phyloP scores from a whole-genome alignment of 2,113 vertebrate genomes.

The Amazona guildingii region DNA sequence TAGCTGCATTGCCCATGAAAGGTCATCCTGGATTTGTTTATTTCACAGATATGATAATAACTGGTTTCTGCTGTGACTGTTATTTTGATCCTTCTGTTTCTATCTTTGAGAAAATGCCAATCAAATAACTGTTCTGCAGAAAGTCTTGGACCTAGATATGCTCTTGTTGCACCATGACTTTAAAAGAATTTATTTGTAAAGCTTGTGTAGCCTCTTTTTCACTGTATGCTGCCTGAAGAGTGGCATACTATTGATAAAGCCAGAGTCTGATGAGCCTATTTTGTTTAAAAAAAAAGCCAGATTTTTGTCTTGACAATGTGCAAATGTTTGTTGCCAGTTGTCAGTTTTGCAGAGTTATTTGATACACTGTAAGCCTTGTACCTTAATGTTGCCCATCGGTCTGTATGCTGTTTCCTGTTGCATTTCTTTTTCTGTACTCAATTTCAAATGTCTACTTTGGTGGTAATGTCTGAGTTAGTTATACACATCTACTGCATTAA shows the following conservation, averaged over 20 bases:
- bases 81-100: conserved; percentile 64
- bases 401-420: conserved; percentile 11
- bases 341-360: background rate
- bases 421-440: conserved; percentile 15
- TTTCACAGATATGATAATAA: conserved; percentile 60
- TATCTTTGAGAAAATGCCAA: conserved; percentile 59
- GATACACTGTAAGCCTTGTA: conserved; percentile 24
- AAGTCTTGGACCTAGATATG: conserved; percentile 38
- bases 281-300: conserved; percentile 18
- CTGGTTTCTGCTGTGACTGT: conserved; percentile 49
- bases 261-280: background rate
- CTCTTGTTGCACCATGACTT: conserved; percentile 9
- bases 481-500: conserved; percentile 50
- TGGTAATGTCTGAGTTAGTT: background rate
- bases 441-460: conserved; percentile 39
- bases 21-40: conserved; percentile 65
- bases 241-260: background rate
- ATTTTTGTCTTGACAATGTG: background rate
- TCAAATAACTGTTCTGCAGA: conserved; percentile 31
- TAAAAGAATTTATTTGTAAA: background rate
- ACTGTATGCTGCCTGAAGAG: conserved; percentile 9
- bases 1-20: conserved; percentile 56
- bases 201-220: conserved; percentile 1
- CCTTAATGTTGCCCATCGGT: conserved; percentile 16
- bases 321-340: conserved; percentile 32